Evolutionary conservation across 2,888 invertebrate genomes (phyloP).

Genomic region (Mamestra brassicae): DNA sequence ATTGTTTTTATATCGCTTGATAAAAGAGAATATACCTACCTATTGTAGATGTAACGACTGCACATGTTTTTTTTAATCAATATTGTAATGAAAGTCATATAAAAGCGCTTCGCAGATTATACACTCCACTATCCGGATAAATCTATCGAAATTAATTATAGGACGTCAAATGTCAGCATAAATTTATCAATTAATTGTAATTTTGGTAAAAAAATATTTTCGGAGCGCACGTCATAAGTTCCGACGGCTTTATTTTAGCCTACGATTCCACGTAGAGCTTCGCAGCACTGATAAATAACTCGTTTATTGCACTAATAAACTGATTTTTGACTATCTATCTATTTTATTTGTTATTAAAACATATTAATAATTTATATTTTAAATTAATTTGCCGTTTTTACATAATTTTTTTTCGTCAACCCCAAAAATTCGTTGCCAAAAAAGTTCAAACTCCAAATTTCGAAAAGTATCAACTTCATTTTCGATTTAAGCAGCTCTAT

Average conservation of each 20-base stretch:
- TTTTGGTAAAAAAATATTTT: constrained; percentile 38
- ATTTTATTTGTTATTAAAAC: neutral
- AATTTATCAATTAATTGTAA: constrained; percentile 19
- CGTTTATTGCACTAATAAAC: constrained; percentile 44
- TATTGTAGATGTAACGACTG: neutral
- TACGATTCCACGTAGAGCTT: constrained; percentile 78
- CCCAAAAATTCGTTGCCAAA: constrained; percentile 47
- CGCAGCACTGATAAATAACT: constrained; percentile 65
- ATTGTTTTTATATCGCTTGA: neutral
- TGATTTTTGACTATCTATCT: constrained; percentile 5
- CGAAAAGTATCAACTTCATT: neutral
- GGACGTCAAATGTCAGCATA: neutral
- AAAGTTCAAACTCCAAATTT: constrained; percentile 51
- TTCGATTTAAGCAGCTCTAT: neutral
- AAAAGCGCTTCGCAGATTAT: neutral
- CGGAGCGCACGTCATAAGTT: constrained; percentile 71
- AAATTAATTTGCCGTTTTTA: neutral
- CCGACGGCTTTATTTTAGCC: constrained; percentile 89
- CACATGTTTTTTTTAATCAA: neutral
- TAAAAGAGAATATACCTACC: neutral
- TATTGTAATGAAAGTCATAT: neutral
- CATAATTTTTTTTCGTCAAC: constrained; percentile 20
- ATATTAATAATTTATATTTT: neutral
- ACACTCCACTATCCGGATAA: neutral
- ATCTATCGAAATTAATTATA: constrained; percentile 5